Percentiles rank a stretch among this genome's conserved stretches.
Conservation (phyloP, 2,797 vertebrate species). For the Leptodactylus fallax region DNA sequence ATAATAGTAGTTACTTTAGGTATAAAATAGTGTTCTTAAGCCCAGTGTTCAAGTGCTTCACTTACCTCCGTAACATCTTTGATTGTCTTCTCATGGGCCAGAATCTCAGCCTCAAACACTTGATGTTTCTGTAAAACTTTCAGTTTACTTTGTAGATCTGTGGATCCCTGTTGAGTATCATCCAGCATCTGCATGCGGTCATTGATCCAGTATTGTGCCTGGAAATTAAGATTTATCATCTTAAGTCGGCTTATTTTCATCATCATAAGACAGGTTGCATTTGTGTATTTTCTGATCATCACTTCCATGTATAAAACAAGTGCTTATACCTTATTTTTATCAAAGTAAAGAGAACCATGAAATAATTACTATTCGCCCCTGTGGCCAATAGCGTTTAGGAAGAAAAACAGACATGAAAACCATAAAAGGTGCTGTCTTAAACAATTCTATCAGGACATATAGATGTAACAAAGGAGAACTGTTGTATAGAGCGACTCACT, state of each 20-base stretch:
- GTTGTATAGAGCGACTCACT: not conserved
- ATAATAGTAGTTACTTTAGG: not conserved
- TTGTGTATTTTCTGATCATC: not conserved
- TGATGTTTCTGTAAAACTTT: conserved; percentile 88
- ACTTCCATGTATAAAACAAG: not conserved
- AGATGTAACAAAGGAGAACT: not conserved
- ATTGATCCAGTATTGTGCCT: conserved; percentile 87
- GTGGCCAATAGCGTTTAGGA: not conserved
- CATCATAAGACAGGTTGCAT: not conserved
- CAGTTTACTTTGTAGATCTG: conserved; percentile 80
- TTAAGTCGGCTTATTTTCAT: not conserved
- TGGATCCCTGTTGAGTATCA: conserved; percentile 78
- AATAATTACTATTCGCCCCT: not conserved
- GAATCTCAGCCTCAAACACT: conserved; percentile 88
- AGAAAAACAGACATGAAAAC: no score
- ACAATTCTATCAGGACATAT: not conserved
- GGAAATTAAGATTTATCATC: conserved; percentile 5
- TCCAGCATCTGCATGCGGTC: conserved; percentile 83
- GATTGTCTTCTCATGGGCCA: conserved; percentile 82
- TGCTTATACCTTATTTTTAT: no score
- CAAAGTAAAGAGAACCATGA: not conserved
- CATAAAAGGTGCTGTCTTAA: no score
- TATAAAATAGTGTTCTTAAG: not conserved
- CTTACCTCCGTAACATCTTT: conserved; percentile 78
- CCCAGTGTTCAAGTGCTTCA: not conserved